Percentiles rank a stretch among this genome's conserved stretches.
phyloP scores from a whole-genome alignment of 1,140 invertebrate genomes.

The Plutomurus gul region DNA sequence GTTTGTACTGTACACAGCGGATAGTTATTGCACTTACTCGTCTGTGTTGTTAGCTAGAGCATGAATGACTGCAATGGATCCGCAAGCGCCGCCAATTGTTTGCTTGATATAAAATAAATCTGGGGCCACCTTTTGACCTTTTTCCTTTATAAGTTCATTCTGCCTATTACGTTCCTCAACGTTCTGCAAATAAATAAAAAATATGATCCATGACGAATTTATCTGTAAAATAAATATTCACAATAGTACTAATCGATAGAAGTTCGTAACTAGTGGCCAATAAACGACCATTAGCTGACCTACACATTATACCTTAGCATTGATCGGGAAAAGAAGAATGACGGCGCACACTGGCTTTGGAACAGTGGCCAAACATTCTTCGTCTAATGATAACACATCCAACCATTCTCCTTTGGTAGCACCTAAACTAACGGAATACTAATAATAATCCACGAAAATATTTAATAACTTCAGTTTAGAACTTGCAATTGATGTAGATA shows the following conservation, averaged over 20 bases:
- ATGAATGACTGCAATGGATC: slow-evolving; percentile 71
- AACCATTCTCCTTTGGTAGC: slow-evolving; percentile 77
- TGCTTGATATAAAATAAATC: slow-evolving; percentile 90
- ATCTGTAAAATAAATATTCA: neutral
- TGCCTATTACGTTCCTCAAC: slow-evolving; percentile 67
- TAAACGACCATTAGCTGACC: too few relatives aligned
- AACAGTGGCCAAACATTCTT: slow-evolving; percentile 79
- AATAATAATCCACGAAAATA: too few relatives aligned
- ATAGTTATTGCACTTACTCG: slow-evolving; percentile 38
- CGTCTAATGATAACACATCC: slow-evolving; percentile 88
- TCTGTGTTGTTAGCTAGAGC: slow-evolving; percentile 64
- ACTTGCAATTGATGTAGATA: too few relatives aligned
- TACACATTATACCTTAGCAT: slow-evolving; percentile 66
- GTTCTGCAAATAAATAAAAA: slow-evolving; percentile 60
- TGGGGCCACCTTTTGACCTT: slow-evolving; percentile 65
- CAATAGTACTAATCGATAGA: neutral
- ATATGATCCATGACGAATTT: neutral
- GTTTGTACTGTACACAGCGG: neutral
- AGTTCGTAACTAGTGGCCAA: too few relatives aligned
- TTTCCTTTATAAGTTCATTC: slow-evolving; percentile 67
- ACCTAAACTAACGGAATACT: slow-evolving; percentile 83
- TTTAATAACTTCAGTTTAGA: too few relatives aligned
- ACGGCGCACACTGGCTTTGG: slow-evolving; percentile 82
- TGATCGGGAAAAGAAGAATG: slow-evolving; percentile 84
- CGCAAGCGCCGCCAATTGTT: slow-evolving; percentile 91